Evolutionary conservation across 2,113 vertebrate genomes (phyloP).

Genomic region (Thalassarche chlororhynchos): DNA sequence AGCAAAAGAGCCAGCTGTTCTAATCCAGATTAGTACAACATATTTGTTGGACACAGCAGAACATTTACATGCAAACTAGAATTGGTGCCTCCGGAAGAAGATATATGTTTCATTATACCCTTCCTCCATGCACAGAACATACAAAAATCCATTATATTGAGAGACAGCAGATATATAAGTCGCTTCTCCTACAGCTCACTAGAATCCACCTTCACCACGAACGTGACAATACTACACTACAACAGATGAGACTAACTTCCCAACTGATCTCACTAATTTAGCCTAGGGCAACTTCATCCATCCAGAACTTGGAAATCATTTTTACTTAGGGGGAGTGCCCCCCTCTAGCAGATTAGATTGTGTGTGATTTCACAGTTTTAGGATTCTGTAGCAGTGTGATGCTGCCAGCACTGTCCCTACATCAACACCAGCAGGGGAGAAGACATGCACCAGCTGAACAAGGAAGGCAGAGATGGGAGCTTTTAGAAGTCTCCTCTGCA

Average conservation of each 20-base stretch:
- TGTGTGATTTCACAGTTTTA: not conserved
- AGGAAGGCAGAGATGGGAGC: rapidly evolving
- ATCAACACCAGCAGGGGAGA: not conserved
- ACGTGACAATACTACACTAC: not conserved
- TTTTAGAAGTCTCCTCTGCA: not conserved
- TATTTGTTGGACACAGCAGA: not conserved
- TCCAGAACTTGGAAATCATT: not conserved
- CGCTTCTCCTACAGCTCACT: not conserved
- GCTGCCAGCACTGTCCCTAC: not conserved
- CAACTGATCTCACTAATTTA: not conserved
- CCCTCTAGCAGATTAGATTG: not conserved
- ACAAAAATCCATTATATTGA: not conserved
- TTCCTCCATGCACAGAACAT: not conserved
- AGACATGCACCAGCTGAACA: not conserved
- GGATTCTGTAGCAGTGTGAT: not conserved
- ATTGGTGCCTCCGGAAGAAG: not conserved
- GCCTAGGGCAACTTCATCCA: not conserved
- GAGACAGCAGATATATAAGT: not conserved
- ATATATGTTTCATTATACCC: rapidly evolving
- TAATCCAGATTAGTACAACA: not conserved
- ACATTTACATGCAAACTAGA: not conserved
- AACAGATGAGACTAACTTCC: not conserved
- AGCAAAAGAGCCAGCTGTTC: not conserved
- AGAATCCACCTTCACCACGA: not conserved
- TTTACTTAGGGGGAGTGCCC: not conserved